Percentiles rank a stretch among this genome's conserved stretches.
Evolutionary conservation across 1,140 invertebrate genomes (phyloP).

Genomic region (Linepithema humile): DNA sequence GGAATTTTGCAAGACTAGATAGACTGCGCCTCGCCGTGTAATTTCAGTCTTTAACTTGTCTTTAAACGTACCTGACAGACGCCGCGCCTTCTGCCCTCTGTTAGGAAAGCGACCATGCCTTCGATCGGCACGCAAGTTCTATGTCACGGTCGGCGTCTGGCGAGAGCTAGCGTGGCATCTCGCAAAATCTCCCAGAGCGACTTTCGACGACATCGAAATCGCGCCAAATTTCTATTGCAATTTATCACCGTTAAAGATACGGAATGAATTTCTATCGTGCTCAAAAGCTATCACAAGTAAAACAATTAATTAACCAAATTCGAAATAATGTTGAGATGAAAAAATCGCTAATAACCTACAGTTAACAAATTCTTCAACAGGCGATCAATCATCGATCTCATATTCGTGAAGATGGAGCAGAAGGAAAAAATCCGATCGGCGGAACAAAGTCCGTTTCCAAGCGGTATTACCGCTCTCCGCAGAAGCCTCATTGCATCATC

Average conservation of each 20-base stretch:
- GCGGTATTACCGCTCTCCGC: neutral
- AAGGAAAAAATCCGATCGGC: neutral
- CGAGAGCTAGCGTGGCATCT: constrained; percentile 21
- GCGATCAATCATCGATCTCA: neutral
- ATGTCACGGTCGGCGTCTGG: constrained; percentile 55
- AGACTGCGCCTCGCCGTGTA: constrained; percentile 20
- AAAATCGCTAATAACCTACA: neutral
- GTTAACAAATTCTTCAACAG: neutral
- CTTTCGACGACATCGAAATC: neutral
- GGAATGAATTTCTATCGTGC: neutral
- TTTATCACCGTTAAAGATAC: neutral
- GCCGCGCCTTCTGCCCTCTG: constrained; percentile 56
- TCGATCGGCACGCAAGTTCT: constrained; percentile 65
- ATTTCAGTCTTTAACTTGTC: constrained; percentile 62
- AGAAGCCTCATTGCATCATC: constrained; percentile 4
- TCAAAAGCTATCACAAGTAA: neutral
- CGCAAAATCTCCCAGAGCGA: neutral
- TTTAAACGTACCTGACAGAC: constrained; percentile 66
- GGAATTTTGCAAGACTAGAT: constrained; percentile 38
- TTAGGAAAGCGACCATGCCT: constrained; percentile 66
- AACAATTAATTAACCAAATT: neutral
- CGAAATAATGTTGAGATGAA: neutral
- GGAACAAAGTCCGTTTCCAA: neutral
- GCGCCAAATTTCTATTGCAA: neutral
- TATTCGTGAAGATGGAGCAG: neutral